Percentiles rank a stretch among this genome's conserved stretches.
These are phyloP conservation scores for Lypha dubia DNA, from an alignment of 2,888 invertebrate genomes.

Conservation along the genomic window DNA sequence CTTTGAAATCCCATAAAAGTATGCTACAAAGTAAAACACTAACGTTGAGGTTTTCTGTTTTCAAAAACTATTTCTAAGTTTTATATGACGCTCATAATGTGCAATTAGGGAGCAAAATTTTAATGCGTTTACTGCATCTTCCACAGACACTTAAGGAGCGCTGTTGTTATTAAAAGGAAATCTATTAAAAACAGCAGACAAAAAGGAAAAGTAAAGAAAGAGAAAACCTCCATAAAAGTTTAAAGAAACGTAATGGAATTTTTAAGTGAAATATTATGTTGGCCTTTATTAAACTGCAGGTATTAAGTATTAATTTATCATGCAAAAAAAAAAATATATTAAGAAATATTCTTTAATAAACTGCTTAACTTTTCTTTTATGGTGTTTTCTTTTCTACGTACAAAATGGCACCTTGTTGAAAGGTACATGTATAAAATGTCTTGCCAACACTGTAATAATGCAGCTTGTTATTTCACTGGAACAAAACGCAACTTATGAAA, in stretches of 20 bases:
- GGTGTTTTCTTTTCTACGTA: too few species aligned
- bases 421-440: too few species aligned
- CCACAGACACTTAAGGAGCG: constrained; percentile 7
- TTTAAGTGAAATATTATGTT: constrained; percentile 36
- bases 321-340: neutral
- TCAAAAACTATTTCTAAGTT: constrained; percentile 25
- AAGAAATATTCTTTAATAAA: neutral
- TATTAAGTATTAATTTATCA: neutral
- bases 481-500: too few species aligned
- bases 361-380: neutral
- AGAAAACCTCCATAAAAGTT: neutral
- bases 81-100: constrained; percentile 63
- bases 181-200: constrained; percentile 30
- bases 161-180: neutral
- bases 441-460: too few species aligned
- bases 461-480: too few species aligned
- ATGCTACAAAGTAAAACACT: constrained; percentile 22
- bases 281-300: constrained; percentile 21
- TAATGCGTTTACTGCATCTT: constrained; percentile 67
- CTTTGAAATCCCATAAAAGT: constrained; percentile 19
- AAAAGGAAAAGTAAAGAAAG: too few species aligned
- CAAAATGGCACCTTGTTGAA: too few species aligned
- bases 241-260: constrained; percentile 15
- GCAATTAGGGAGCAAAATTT: constrained; percentile 70
- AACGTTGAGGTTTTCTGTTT: too few species aligned